A percentile compares a stretch with the other conserved stretches of the same genome.
These are phyloP conservation scores for Drosophila eugracilis DNA, from an alignment of 1,140 invertebrate species.

Conservation along the genomic window DNA sequence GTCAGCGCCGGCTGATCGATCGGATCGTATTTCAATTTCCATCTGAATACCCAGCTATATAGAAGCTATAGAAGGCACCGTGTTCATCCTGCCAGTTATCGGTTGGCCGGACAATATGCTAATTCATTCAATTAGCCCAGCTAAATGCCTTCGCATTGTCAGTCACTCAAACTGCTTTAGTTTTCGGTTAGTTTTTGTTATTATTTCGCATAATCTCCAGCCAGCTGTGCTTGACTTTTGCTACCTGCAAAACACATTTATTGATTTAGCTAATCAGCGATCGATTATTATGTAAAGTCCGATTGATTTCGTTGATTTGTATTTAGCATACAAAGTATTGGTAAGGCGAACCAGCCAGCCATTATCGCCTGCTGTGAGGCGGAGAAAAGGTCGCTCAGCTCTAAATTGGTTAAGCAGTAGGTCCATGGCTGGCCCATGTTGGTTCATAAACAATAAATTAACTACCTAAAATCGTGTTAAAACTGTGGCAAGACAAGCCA, in stretches of 20 bases:
- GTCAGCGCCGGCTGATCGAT: slow-evolving; percentile 38
- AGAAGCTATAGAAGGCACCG: background rate
- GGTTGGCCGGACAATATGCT: slow-evolving; percentile 45
- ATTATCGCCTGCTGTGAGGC: slow-evolving; percentile 32
- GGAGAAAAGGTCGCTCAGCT: slow-evolving; percentile 25
- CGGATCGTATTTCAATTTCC: slow-evolving; percentile 27
- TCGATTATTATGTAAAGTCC: slow-evolving; percentile 75
- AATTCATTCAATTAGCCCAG: slow-evolving; percentile 78
- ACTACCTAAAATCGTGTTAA: slow-evolving; percentile 1
- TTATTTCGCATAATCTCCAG: too few relatives aligned
- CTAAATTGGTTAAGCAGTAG: slow-evolving; percentile 14
- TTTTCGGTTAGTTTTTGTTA: background rate
- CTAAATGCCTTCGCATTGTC: slow-evolving; percentile 44
- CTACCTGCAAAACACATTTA: slow-evolving; percentile 77
- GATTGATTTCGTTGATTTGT: slow-evolving; percentile 61
- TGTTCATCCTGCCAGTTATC: slow-evolving; percentile 54
- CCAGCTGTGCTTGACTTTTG: slow-evolving; percentile 65
- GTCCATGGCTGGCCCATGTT: background rate
- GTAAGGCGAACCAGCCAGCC: slow-evolving; percentile 7
- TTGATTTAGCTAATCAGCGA: slow-evolving; percentile 81
- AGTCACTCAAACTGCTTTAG: slow-evolving; percentile 26
- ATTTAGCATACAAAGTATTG: slow-evolving; percentile 75
- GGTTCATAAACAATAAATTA: slow-evolving; percentile 21
- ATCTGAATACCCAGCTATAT: slow-evolving; percentile 19
- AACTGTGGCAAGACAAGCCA: background rate